Evolutionary conservation across 2,797 vertebrate species (phyloP), one percentile per base, ranked within the genome.

Genomic region (Molothrus ater): DNA sequence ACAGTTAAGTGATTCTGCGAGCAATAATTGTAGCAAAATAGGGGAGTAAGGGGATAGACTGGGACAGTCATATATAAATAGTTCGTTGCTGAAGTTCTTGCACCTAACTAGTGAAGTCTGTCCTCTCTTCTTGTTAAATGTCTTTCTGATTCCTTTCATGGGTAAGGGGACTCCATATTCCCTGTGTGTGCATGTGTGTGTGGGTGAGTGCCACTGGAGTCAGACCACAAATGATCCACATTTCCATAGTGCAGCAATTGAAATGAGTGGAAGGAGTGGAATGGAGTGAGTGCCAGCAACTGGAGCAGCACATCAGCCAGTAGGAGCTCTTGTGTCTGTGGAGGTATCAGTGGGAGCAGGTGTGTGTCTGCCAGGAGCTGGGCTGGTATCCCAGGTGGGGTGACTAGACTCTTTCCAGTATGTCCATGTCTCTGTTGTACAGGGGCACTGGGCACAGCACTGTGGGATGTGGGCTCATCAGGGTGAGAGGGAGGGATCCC

Each of bases 251-350:
- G 40, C 24, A 48, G 17, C 24, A 61, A 15, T 8, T 24, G 19
- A 36, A 36, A 42, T 19, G 24, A 32, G 17, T 1, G 2, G 25
- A 75, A 15, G 26, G 22, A 83, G 63, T 54, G 32, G 70, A 57
- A 57, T 34, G 13, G 8, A 50, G 11, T 10, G 28, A 84, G 42
- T 40, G 38, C 38, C 25, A 70, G 48, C 25, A 53, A 5, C 2
- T 16, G 61, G 21, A 81, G 61, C 34, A 48, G 34, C n/a, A 45
- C 13, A 29, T 25, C 15, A 47, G 28, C 9, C 11, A 17, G 2
- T 0, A n/a, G 24, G 3, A 5, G 11, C 25, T 34, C 5, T 0
- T 7, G 10, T 34, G 19, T 32, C n/a, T 42, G n/a, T 48, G 42
- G 8, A 20, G 21, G 19, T 9, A 16, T 17, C 20, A 34, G n/a